These are phyloP conservation scores for Podilymbus podiceps DNA, from an alignment of 2,113 vertebrate species.

Conservation along the genomic window DNA sequence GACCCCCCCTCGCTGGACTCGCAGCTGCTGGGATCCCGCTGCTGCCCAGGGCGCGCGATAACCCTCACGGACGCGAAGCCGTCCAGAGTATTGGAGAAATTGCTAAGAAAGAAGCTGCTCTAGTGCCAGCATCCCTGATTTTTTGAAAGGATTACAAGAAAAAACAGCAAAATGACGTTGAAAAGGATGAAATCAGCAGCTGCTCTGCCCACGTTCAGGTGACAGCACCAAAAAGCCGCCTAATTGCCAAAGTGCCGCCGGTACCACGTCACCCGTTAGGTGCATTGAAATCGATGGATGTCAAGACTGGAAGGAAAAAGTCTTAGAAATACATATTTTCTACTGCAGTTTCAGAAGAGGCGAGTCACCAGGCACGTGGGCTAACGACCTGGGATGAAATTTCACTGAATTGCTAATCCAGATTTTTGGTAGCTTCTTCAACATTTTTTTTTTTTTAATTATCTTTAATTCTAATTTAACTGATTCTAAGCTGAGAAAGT, in stretches of 20 bases:
- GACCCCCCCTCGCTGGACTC: not conserved
- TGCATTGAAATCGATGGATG: not conserved
- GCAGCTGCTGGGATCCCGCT: not conserved
- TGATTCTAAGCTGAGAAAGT: not conserved
- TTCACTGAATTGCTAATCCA: not conserved
- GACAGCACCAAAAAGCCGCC: not conserved
- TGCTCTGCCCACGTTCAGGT: not conserved
- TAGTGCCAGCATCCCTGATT: not conserved
- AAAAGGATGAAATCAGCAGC: not conserved
- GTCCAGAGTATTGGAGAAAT: not conserved
- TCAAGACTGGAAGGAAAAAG: not conserved
- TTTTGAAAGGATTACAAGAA: not conserved
- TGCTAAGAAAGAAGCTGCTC: not conserved
- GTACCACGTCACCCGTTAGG: not conserved
- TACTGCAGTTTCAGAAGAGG: not conserved
- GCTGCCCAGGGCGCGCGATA: fast-evolving
- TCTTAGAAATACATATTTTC: fast-evolving
- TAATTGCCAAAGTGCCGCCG: not conserved
- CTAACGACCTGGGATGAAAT: not conserved
- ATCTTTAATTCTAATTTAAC: not conserved
- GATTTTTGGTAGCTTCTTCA: not conserved
- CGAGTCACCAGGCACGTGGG: not conserved
- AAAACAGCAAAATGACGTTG: fast-evolving
- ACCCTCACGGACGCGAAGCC: too few species aligned
- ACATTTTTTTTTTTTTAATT: not conserved